Evolutionary conservation across 2,113 vertebrate species (phyloP).

Genomic region (Embiotoca jacksoni): DNA sequence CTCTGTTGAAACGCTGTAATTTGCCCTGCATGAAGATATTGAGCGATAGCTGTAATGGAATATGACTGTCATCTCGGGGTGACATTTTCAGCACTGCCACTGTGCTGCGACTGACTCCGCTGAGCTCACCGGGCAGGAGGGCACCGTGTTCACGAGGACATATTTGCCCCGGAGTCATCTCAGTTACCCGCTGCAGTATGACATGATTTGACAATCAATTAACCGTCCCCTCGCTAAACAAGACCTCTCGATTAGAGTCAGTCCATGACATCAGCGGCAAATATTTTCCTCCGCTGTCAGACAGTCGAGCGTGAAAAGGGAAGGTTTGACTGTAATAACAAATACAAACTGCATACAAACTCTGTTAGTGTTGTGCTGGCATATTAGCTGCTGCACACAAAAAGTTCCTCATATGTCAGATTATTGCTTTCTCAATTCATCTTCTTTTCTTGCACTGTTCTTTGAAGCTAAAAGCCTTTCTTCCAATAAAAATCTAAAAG

Average conservation of each 20-base stretch:
- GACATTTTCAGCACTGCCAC: conserved; percentile 80
- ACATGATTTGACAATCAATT: conserved; percentile 84
- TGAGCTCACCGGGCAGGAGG: conserved; percentile 74
- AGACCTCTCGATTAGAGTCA: conserved; percentile 52
- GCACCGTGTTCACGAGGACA: conserved; percentile 68
- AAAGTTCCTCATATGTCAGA: neutral
- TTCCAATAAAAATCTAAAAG: conserved; percentile 2
- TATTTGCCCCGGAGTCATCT: conserved; percentile 82
- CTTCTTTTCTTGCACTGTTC: neutral
- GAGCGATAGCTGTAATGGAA: conserved; percentile 80
- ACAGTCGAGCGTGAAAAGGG: conserved; percentile 83
- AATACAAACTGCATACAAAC: neutral
- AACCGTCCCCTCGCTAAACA: conserved; percentile 62
- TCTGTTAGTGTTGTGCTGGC: neutral
- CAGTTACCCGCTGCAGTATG: conserved; percentile 72
- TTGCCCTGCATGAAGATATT: conserved; percentile 76
- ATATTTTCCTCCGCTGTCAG: conserved; percentile 52
- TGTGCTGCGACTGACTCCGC: conserved; percentile 72
- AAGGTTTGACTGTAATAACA: conserved; percentile 17
- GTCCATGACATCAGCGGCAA: conserved; percentile 43
- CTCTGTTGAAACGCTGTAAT: conserved; percentile 68
- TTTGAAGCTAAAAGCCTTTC: neutral
- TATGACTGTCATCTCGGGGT: conserved; percentile 76
- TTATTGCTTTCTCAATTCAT: neutral
- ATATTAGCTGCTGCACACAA: neutral